These are phyloP conservation scores for Oreochromis niloticus DNA, from an alignment of 2,113 vertebrate genomes.

Conservation along the genomic window DNA sequence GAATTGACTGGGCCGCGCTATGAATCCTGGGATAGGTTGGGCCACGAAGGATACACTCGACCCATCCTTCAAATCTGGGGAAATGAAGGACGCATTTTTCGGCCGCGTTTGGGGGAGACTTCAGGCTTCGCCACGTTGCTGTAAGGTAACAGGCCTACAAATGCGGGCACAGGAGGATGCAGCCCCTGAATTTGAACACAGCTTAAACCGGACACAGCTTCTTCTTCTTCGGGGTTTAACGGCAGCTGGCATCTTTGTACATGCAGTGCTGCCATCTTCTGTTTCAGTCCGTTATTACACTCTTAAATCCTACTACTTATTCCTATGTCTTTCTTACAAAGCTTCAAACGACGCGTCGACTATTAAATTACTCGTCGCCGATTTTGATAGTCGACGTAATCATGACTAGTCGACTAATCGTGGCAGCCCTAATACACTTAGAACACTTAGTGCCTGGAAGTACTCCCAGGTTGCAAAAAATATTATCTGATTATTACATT, in stretches of 20 bases:
- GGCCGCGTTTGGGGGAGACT: background rate
- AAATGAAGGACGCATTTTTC: background rate
- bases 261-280: background rate
- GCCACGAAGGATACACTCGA: fast-evolving
- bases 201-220: too few relatives aligned
- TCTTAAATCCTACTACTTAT: background rate
- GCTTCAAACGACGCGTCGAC: fast-evolving
- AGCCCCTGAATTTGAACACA: too few relatives aligned
- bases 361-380: background rate
- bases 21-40: background rate
- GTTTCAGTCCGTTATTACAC: background rate
- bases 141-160: background rate
- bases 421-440: too few relatives aligned
- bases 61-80: background rate
- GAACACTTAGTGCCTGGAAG: too few relatives aligned
- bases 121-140: fast-evolving
- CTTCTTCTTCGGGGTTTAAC: too few relatives aligned
- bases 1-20: fast-evolving
- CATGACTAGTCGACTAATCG: background rate
- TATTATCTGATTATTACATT: too few relatives aligned
- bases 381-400: background rate
- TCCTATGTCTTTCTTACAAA: background rate
- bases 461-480: too few relatives aligned
- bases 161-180: too few relatives aligned
- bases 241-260: background rate